Base-by-base conservation (phyloP, 2,113 vertebrate species). In the Okapia johnstoni region DNA sequence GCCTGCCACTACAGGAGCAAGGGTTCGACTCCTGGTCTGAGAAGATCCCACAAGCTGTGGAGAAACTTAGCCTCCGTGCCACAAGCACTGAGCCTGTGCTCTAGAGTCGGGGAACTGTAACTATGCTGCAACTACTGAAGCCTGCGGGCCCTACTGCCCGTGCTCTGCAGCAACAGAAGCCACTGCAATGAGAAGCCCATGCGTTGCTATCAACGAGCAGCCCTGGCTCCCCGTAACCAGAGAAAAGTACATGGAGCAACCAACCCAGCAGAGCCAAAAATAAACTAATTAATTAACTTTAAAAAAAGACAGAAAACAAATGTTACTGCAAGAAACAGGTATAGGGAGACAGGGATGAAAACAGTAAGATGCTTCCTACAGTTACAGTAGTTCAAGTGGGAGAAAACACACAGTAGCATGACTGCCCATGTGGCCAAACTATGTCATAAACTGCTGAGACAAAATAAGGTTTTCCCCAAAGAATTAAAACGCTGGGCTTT, bases 181-280 rank as follows among this genome's bases (percentile, higher is more conserved):
- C 63, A 12, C n/a, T 70, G n/a, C 66, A 12, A 7, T 2, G 70
- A 25, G 36, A 73, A 23, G 70, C 0, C 70, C 70, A 43, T 3
- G 0, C 11, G 7, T 7, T 0, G 1, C 70, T 26, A 14, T 2
- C 12, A 0, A 25, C 25, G 21, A 76, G 70, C 36, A 25, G 21
- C 23, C 70, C 21, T 10, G 25, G 19, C n/a, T 23, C 66, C 19
- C n/a, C 2, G 0, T 3, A 6, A 40, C 3, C 66, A 70, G 5
- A 40, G 66, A 70, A 70, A 40, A 40, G 66, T 19, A 19, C n/a
- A 6, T 0, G 66, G 10, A 73, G 36, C 36, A 25, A 43, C 23
- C 25, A 14, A 43, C 36, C 12, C 70, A 25, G 70, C 70, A 43
- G 5, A 43, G 70, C 3, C 70, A 43, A 76, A 76, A 76, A 7